Evolutionary conservation across 1,140 invertebrate genomes (phyloP).

Genomic region (Caenorhabditis remanei): DNA sequence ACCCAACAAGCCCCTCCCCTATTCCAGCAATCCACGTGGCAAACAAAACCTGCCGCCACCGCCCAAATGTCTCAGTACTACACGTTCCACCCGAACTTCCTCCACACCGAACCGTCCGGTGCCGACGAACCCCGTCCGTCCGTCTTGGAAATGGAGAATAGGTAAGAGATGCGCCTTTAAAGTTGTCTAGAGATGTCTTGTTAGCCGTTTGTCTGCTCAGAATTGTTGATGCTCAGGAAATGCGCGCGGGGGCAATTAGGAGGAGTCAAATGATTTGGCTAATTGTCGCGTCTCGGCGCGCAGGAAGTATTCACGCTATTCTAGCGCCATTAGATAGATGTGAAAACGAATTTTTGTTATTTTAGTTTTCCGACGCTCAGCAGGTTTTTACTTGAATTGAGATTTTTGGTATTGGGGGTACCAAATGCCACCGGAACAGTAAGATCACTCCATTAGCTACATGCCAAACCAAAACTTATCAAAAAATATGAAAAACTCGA

Average conservation of each 20-base stretch:
- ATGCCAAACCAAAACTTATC: too few species aligned
- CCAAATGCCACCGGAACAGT: too few species aligned
- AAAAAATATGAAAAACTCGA: too few species aligned
- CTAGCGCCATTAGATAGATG: background rate
- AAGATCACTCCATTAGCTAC: too few species aligned
- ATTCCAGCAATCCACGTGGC: slow-evolving; percentile 20
- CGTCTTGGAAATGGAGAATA: slow-evolving; percentile 77
- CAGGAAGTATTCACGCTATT: background rate
- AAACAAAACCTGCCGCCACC: background rate
- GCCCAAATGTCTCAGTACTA: slow-evolving; percentile 72
- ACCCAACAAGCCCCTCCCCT: background rate
- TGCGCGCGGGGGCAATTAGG: background rate
- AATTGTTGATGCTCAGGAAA: background rate
- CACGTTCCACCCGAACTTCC: slow-evolving; percentile 75
- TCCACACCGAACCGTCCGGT: slow-evolving; percentile 70
- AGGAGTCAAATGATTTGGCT: background rate
- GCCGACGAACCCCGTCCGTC: slow-evolving; percentile 74
- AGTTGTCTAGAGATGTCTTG: slow-evolving; percentile 63
- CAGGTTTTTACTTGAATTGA: too few species aligned
- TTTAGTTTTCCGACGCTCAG: background rate
- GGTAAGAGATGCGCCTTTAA: background rate
- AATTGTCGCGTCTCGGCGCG: background rate
- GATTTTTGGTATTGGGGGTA: too few species aligned
- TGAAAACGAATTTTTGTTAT: background rate
- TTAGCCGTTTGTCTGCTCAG: background rate